Evolutionary conservation across 2,888 invertebrate species (phyloP), one percentile per base, ranked within the genome.

Genomic region (Synergus gifuensis): DNA sequence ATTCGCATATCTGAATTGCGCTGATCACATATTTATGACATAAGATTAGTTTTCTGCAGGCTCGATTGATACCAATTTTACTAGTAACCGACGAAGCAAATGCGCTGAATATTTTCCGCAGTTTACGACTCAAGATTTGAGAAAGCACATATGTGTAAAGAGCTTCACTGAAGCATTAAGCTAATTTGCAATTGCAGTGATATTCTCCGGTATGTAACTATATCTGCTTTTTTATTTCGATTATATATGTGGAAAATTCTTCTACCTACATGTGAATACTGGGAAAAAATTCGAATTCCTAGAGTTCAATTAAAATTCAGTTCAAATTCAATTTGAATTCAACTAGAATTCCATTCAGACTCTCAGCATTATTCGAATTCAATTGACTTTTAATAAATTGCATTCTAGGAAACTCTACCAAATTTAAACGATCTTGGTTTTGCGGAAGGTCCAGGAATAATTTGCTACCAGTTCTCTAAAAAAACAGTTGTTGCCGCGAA

Each of bases 31-130:
- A 69, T 69, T 69, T 69, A 49, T 49, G 49, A 28, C 28, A 36
- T 36, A 12, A 63, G 36, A 69, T 28, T 69, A 49, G 28, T 49
- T 69, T 49, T 49, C 69, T 36, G 69, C 16, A 49, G 28, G 22
- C 22, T 16, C 80, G 79, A 83, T 85, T 83, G 82, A 83, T 82
- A 77, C 76, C 79, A 79, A 82, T 81, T 84, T 85, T 84, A 80
- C 78, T 77, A 69, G 80, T 78, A 79, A 82, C 82, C 81, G 81
- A 79, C 69, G 81, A 78, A 80, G 18, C 18, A 77, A 77, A 49
- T 81, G 82, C 78, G 78, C 54, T 79, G 69, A 77, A 64, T 73
- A 81, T 81, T 46, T 79, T 81, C 76, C 77, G 69, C 78, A 69
- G 67, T 78, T 73, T 80, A 77, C 49, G 49, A 69, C 69, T 22